Conservation (phyloP, 1,140 invertebrate genomes). For the Epicauta chinensis region DNA sequence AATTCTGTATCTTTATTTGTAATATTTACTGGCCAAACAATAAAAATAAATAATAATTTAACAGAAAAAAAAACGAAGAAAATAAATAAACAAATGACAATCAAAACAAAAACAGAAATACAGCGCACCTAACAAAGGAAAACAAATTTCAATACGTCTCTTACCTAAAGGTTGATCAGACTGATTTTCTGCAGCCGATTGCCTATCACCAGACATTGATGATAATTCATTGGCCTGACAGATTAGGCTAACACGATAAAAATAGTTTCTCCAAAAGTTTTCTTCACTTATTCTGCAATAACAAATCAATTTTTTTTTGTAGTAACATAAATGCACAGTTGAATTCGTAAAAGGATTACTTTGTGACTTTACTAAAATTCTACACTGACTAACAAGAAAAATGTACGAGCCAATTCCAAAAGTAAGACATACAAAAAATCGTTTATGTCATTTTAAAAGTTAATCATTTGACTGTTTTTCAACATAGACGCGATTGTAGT, state of each 20-base stretch:
- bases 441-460: too few relatives aligned
- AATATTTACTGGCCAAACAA: conserved; percentile 6
- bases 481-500: too few relatives aligned
- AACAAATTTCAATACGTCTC: conserved; percentile 15
- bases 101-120: conserved; percentile 29
- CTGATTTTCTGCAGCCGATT: conserved; percentile 37
- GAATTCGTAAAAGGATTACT: too few relatives aligned
- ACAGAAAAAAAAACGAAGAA: conserved; percentile 15
- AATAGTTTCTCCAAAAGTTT: conserved; percentile 99
- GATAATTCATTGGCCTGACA: conserved; percentile 90
- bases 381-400: too few relatives aligned
- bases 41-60: conserved; percentile 19
- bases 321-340: too few relatives aligned
- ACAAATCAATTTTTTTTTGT: not conserved
- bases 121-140: too few relatives aligned
- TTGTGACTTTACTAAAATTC: too few relatives aligned
- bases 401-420: too few relatives aligned
- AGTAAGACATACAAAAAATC: too few relatives aligned
- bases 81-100: conserved; percentile 27
- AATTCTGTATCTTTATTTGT: conserved; percentile 46
- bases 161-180: conserved; percentile 44
- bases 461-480: too few relatives aligned
- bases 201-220: conserved; percentile 52
- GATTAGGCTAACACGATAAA: conserved; percentile 96
- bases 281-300: conserved; percentile 88